A percentile compares a stretch with the other conserved stretches of the same genome.
These are phyloP conservation scores for Gopherus flavomarginatus DNA, from an alignment of 2,113 vertebrate species.

Conservation along the genomic window DNA sequence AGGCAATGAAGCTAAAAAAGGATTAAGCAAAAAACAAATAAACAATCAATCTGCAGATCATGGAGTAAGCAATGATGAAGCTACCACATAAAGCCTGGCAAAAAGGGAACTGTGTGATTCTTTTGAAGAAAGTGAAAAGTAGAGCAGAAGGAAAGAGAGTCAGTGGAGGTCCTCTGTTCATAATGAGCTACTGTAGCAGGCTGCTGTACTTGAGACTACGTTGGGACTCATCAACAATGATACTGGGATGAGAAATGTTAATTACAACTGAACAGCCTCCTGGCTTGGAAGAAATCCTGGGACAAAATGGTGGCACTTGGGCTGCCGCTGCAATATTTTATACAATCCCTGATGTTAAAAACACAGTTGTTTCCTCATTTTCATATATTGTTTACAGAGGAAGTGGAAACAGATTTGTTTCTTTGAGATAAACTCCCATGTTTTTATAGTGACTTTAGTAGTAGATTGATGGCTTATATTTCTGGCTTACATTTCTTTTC, in stretches of 20 bases:
- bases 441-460: neutral
- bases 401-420: neutral
- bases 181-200: conserved; percentile 42
- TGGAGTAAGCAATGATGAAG: neutral
- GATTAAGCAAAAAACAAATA: conserved; percentile 4
- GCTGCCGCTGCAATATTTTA: conserved; percentile 22
- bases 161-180: conserved; percentile 51
- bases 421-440: neutral
- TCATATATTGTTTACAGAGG: neutral
- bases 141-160: conserved; percentile 50
- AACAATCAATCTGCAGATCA: neutral
- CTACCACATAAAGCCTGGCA: conserved; percentile 1
- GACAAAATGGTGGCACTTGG: conserved; percentile 38
- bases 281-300: conserved; percentile 63
- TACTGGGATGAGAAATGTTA: conserved; percentile 60
- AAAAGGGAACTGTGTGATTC: neutral
- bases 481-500: neutral
- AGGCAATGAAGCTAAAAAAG: neutral
- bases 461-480: neutral
- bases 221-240: conserved; percentile 54
- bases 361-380: conserved; percentile 1
- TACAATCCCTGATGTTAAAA: conserved; percentile 18
- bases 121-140: conserved; percentile 18
- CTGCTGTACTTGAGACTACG: conserved; percentile 54
- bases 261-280: conserved; percentile 46